Base-by-base conservation (phyloP, 2,888 invertebrate species). In the Sylvicola cinctus region DNA sequence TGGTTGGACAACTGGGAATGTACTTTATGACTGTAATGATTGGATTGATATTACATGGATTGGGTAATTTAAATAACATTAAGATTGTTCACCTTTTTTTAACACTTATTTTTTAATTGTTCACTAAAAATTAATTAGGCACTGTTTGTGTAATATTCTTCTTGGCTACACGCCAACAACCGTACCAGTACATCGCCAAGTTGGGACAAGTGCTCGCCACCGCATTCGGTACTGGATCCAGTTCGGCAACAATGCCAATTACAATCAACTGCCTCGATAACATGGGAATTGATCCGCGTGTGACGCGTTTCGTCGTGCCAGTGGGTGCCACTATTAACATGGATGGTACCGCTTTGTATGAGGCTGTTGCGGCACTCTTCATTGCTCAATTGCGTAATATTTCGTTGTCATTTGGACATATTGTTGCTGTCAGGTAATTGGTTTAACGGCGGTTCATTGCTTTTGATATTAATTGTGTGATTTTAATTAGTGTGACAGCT, bases 281-380 rank as follows among this genome's bases (percentile, higher is more conserved):
- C 41, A 81, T 91, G 68, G 79, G 78, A 1, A 68, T 96, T 35
- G 90, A 95, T 60, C 75, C 78, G 1, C 73, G 88, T 40, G 83
- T 93, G 38, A 83, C 90, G 3, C 71, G 91, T 42, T 96, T 96
- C 53, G 90, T 95, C 4, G 80, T 91, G 49, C 95, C 95, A 15
- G 85, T 96, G 41, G 96, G 96, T 8, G 91, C 95, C 15, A 93
- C 95, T 27, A 91, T 96, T 56, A 95, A 96, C 63, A 93, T 93
- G 93, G 93, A 93, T 54, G 58, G 58, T 27, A 93, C 93, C 0
- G 95, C 95, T 2, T 64, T 98, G 17, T 98, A 98, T 52, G 96
- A 98, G 56, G 93, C 95, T 0, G 88, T 96, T 5, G 96, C 95
- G 0, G 95, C 95, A 15, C 78, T 96, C 44, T 98, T 95, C 52